A percentile compares a stretch with the other conserved stretches of the same genome.
These are phyloP conservation scores for Cacoxenus indagator DNA, from an alignment of 2,888 invertebrate genomes.

Conservation along the genomic window DNA sequence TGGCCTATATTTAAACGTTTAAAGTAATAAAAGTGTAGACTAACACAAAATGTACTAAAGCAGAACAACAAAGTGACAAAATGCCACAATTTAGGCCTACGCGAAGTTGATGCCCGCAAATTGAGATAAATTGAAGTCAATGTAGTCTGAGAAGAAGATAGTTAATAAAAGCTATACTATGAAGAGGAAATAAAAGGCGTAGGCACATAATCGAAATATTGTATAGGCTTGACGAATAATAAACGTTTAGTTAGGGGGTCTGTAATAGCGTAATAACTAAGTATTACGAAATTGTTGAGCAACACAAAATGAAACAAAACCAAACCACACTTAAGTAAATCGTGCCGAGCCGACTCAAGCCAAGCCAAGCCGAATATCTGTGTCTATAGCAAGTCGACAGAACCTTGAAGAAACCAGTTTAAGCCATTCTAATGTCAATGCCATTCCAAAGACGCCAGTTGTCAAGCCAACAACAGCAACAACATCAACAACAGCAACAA, in stretches of 20 bases:
- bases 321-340: background rate
- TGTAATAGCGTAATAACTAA: too few relatives aligned
- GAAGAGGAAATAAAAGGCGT: too few relatives aligned
- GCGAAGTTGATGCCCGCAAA: too few relatives aligned
- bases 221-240: too few relatives aligned
- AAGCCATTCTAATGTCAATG: constrained; percentile 70
- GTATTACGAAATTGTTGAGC: too few relatives aligned
- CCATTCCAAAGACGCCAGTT: constrained; percentile 50
- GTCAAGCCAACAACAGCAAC: constrained; percentile 20
- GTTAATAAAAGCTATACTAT: too few relatives aligned
- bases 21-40: background rate
- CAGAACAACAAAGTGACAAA: background rate
- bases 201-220: too few relatives aligned
- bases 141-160: too few relatives aligned
- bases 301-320: background rate
- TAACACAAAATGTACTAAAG: background rate
- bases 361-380: background rate
- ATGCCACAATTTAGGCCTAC: background rate
- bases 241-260: too few relatives aligned
- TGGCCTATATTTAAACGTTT: background rate
- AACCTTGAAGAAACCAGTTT: constrained; percentile 70
- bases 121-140: too few relatives aligned
- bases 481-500: constrained; percentile 10
- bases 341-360: background rate
- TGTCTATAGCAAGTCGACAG: constrained; percentile 29